These are phyloP conservation scores for Engystomops pustulosus DNA, from an alignment of 2,113 vertebrate genomes.

Conservation along the genomic window DNA sequence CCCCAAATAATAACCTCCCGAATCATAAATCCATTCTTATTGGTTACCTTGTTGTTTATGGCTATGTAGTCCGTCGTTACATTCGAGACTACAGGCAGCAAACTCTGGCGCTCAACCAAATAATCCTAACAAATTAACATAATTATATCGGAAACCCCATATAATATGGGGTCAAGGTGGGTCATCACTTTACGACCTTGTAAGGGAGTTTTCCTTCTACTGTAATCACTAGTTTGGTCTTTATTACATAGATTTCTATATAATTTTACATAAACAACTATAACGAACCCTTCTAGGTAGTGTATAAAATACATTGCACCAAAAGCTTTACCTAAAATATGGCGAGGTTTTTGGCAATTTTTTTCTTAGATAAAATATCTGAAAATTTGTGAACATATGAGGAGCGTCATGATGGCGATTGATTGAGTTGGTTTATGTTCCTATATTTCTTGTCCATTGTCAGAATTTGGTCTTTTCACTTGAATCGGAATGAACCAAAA, in stretches of 20 bases:
- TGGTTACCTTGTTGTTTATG: background rate
- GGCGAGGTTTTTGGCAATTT: too few species aligned
- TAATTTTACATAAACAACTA: background rate
- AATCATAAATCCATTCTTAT: background rate
- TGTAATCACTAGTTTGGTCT: background rate
- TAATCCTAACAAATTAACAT: too few species aligned
- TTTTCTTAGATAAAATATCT: too few species aligned
- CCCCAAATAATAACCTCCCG: too few species aligned
- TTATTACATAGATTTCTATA: background rate
- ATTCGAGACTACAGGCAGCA: background rate
- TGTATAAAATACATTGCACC: background rate
- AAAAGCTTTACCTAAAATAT: background rate
- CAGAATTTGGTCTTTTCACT: too few species aligned
- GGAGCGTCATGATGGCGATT: too few species aligned
- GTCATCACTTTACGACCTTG: background rate
- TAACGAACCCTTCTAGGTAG: background rate
- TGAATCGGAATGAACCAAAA: too few species aligned
- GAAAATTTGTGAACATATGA: too few species aligned
- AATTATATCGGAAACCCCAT: too few species aligned
- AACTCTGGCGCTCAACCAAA: too few species aligned
- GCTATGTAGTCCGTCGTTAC: background rate
- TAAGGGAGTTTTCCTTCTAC: background rate
- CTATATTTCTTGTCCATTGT: too few species aligned
- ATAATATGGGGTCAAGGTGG: background rate
- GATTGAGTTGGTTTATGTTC: too few species aligned